A percentile compares a stretch with the other conserved stretches of the same genome.
Evolutionary conservation across 2,797 vertebrate species (phyloP).

Genomic region (Thaleichthys pacificus): DNA sequence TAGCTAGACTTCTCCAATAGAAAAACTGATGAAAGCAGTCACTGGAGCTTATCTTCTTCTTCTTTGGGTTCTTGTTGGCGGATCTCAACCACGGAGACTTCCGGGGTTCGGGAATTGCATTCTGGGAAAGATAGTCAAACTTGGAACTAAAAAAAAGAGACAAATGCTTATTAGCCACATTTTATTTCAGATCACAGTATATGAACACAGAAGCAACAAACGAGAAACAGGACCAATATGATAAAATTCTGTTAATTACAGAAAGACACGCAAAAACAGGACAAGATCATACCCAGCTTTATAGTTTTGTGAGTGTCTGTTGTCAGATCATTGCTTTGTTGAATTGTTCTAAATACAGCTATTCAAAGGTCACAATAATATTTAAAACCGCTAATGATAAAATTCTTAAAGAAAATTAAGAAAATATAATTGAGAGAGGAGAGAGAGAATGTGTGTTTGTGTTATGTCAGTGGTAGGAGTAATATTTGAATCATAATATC

Average conservation of each 20-base stretch:
- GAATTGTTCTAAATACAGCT: conserved; percentile 22
- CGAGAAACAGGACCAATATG: conserved; percentile 18
- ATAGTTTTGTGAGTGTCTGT: conserved; percentile 6
- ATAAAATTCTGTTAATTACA: conserved; percentile 16
- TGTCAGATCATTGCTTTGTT: conserved; percentile 35
- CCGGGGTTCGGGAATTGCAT: not conserved
- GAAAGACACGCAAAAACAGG: not conserved
- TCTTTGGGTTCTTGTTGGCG: too few species aligned
- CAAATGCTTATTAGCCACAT: conserved; percentile 16
- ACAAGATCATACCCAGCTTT: not conserved
- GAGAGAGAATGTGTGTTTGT: not conserved
- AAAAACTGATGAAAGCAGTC: too few species aligned
- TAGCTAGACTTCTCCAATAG: too few species aligned
- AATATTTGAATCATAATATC: not conserved
- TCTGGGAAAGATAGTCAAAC: conserved; percentile 22
- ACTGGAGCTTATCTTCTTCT: too few species aligned
- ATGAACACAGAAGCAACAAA: conserved; percentile 45
- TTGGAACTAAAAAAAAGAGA: not conserved
- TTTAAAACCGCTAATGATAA: conserved; percentile 5
- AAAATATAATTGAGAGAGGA: not conserved
- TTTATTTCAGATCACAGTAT: conserved; percentile 43
- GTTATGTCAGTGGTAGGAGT: not conserved
- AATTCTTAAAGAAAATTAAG: not conserved
- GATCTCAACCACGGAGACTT: conserved; percentile 6
- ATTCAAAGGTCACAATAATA: conserved; percentile 11